Evolutionary conservation across 2,113 vertebrate species (phyloP).

Genomic region (Hyla sarda): DNA sequence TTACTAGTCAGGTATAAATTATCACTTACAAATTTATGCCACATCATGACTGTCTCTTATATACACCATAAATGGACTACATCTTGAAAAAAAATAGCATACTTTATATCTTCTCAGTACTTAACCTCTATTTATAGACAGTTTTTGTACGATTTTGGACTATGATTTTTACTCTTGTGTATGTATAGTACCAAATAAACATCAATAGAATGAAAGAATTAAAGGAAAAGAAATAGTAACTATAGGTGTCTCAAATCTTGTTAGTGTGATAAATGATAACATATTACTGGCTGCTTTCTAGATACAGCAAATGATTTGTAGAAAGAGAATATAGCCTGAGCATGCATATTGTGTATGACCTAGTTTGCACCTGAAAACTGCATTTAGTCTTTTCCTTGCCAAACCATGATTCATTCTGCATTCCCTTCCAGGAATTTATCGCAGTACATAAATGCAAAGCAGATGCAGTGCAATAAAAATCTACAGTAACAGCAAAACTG

Average conservation of each 20-base stretch:
- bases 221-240: background rate
- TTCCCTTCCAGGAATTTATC: constrained; percentile 34
- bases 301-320: constrained; percentile 21
- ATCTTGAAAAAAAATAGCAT: no score
- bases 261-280: constrained; percentile 21
- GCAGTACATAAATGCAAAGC: constrained; percentile 16
- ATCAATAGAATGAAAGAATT: background rate
- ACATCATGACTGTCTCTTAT: no score
- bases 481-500: background rate
- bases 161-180: background rate
- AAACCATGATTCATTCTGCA: constrained; percentile 47
- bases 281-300: background rate
- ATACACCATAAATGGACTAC: no score
- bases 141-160: background rate
- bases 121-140: background rate
- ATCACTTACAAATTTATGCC: no score
- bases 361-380: constrained; percentile 47
- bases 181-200: background rate
- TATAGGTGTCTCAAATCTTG: background rate
- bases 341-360: constrained; percentile 32
- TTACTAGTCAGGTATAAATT: no score
- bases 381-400: constrained; percentile 36
- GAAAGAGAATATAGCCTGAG: background rate
- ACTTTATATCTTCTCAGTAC: background rate
- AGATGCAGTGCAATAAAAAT: constrained; percentile 32